Evolutionary conservation across 64 coral and sea anemone genomes (phyloP), one percentile per base, ranked within the genome.

Genomic region (Dendronephthya gigantea): DNA sequence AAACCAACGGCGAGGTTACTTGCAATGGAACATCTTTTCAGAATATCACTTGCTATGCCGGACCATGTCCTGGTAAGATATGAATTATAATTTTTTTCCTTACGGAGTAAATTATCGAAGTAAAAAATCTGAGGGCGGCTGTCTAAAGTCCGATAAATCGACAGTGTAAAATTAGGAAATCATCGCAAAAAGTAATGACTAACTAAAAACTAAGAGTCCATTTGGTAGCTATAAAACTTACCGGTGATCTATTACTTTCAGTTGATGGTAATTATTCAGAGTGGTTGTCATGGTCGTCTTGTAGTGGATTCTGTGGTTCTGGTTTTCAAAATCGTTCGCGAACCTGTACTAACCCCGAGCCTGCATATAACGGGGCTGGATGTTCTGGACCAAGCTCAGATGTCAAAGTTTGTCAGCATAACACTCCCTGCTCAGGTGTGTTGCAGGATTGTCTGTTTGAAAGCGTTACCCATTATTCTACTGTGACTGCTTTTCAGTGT

Each of bases 251-350:
- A 3, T 83, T 13, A 19, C 16, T 69, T 86, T 14, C 25, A 86
- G 84, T 86, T 58, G 30, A 86, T 39, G 84, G 84, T 1, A 32
- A 6, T 66, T 86, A 62, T 38, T 83, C 82, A n/a, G 82, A 40
- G 1, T 83, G 82, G 82, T 40, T 11, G 25, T 7, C 7, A 13
- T 83, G 25, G 82, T 40, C 82, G 0, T 39, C 43, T 0, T 38
- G 82, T 45, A 41, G 82, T 25, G 43, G 58, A n/a, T n/a, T 3
- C 29, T 66, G 82, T 40, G 82, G 82, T 4, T 47, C 36, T 83
- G 36, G 82, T 45, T 13, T 38, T 25, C 82, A 13, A 13, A 27
- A 13, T 16, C 82, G 23, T 23, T 8, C 19, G 19, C 3, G 58
- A 22, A 66, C 58, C 82, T 83, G 82, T 38, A 83, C 29, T 11